Conservation (phyloP, 1,140 invertebrate species). For the Forficula auricularia region DNA sequence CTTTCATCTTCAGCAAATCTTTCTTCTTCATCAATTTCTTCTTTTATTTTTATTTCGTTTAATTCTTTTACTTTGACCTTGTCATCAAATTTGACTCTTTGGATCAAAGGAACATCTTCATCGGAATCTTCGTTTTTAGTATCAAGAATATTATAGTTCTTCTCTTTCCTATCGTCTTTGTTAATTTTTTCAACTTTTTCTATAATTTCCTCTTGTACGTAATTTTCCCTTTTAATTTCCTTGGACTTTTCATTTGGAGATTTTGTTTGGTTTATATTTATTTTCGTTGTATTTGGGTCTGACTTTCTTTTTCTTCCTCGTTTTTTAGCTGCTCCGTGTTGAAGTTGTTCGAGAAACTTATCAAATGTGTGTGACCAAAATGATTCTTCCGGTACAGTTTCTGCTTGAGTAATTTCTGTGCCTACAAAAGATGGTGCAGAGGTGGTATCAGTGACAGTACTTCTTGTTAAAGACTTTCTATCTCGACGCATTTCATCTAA, state of each 20-base stretch:
- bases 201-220: too few species aligned
- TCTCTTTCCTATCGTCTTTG: not conserved
- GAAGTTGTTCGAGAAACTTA: conserved; percentile 49
- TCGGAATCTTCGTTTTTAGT: conserved; percentile 20
- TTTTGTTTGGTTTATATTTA: not conserved
- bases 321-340: conserved; percentile 33
- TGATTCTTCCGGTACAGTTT: conserved; percentile 22
- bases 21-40: too few species aligned
- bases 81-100: conserved; percentile 17
- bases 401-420: too few species aligned
- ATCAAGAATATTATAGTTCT: not conserved
- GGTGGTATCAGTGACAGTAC: too few species aligned
- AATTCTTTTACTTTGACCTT: conserved; percentile 17
- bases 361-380: conserved; percentile 47
- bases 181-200: conserved; percentile 14
- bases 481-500: conserved; percentile 35
- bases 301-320: conserved; percentile 31
- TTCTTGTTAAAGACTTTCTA: conserved; percentile 19
- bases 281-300: not conserved
- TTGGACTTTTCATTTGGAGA: too few species aligned
- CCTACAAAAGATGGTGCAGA: too few species aligned
- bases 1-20: conserved; percentile 19
- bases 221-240: conserved; percentile 14
- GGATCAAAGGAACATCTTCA: conserved; percentile 22
- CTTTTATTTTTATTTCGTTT: conserved; percentile 22